phyloP scores from a whole-genome alignment of 2,888 invertebrate genomes.

The Cryptocephalus moraei region DNA sequence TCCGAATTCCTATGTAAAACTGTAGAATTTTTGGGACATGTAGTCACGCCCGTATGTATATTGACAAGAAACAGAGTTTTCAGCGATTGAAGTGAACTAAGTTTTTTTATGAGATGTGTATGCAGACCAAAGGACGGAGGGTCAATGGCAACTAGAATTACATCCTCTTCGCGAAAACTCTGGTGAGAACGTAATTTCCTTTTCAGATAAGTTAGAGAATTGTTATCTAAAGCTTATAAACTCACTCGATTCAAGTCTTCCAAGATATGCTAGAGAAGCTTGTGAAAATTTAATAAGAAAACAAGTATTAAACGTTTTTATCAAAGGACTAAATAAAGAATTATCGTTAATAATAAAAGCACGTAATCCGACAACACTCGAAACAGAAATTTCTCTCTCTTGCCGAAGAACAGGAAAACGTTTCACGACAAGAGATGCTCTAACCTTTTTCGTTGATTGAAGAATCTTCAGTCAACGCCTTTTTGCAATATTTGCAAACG shows the following conservation, averaged over 20 bases:
- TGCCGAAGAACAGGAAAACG: constrained; percentile 10
- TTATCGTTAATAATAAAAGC: constrained; percentile 8
- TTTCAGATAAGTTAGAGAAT: constrained; percentile 21
- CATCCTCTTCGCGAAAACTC: constrained; percentile 19
- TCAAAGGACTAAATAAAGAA: constrained; percentile 6
- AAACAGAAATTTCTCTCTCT: constrained; percentile 8
- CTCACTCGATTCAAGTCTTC: constrained; percentile 1
- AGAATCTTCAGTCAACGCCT: too few species aligned
- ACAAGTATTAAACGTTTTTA: constrained; percentile 7
- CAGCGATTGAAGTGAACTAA: constrained; percentile 11
- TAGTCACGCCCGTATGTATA: too few species aligned
- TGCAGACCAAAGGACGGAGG: constrained; percentile 19
- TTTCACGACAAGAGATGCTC: constrained; percentile 9
- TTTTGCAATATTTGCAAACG: constrained; percentile 8
- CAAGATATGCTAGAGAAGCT: background rate
- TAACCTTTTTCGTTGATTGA: too few species aligned
- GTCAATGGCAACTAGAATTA: constrained; percentile 24
- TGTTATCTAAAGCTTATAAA: constrained; percentile 22
- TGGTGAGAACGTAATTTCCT: constrained; percentile 19
- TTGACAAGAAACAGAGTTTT: constrained; percentile 16
- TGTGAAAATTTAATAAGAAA: constrained; percentile 2
- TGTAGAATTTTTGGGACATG: too few species aligned
- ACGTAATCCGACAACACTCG: constrained; percentile 6
- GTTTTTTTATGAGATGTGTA: constrained; percentile 7
- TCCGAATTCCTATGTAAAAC: too few species aligned